These are phyloP conservation scores for Rotaria socialis DNA, from an alignment of 2,888 invertebrate genomes.

Conservation along the genomic window DNA sequence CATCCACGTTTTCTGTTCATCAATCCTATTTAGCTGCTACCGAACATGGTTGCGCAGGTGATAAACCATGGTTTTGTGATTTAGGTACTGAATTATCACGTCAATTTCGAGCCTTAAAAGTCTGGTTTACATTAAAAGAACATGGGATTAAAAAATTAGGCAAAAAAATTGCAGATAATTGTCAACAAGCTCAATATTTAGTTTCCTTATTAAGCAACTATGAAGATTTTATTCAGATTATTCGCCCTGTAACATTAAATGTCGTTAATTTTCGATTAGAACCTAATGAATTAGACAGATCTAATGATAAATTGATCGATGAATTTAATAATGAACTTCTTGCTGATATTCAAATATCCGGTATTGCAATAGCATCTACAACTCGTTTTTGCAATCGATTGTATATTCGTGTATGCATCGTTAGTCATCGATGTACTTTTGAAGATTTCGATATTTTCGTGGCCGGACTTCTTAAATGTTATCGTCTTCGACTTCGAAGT, in stretches of 20 bases:
- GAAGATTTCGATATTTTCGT: conserved; percentile 3
- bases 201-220: neutral
- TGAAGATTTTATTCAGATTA: neutral
- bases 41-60: neutral
- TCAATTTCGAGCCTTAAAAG: conserved; percentile 19
- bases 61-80: conserved; percentile 36
- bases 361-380: neutral
- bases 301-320: neutral
- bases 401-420: neutral
- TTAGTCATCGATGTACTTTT: neutral
- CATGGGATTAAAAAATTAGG: conserved; percentile 16
- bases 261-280: conserved; percentile 6
- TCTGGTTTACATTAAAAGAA: conserved; percentile 13
- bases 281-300: neutral
- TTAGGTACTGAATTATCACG: conserved; percentile 10
- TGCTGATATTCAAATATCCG: conserved; percentile 22
- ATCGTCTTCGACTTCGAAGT: neutral
- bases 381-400: neutral
- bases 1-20: neutral
- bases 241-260: neutral
- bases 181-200: conserved; percentile 32
- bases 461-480: neutral
- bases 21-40: conserved; percentile 22
- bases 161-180: conserved; percentile 15
- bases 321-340: neutral